Evolutionary conservation across 2,888 invertebrate species (phyloP), one percentile per base, ranked within the genome.

Genomic region (Hypsopygia costalis): DNA sequence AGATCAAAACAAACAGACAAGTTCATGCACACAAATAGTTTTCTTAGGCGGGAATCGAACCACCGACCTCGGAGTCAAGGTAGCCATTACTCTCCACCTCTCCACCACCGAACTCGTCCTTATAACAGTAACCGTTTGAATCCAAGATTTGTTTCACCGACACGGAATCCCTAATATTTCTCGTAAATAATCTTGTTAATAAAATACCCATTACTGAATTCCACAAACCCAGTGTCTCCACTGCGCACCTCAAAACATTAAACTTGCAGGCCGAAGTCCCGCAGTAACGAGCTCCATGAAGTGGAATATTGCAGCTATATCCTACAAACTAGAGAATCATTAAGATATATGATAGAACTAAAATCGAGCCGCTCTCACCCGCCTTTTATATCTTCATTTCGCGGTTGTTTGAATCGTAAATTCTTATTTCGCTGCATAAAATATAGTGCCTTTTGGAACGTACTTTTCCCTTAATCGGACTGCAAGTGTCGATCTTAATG

Each of bases 341-440:
- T 58, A 55, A 42, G 43, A 49, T 55, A 58, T 59, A 61, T 47
- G 53, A 52, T 47, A 51, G 44, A 28, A 40, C 41, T 49, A 43
- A 45, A 55, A 52, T 49, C 47, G 38, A 40, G 41, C 42, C 43
- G 29, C 35, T 9, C 38, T 34, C 31, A 46, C 30, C 16, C 29
- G 31, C 10, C 6, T 31, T 35, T 34, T 45, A 33, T 41, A 47
- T 55, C 48, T 52, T 52, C 25, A 42, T 46, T 49, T 34, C 43
- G 38, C 43, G 20, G 42, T 42, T 37, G 35, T 32, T 31, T 20
- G 25, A 4, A 25, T 6, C 1, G 25, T 16, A 25, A 25, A 25
- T 6, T 25, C 25, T 25, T 8, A 8, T 25, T 25, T 25, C 6
- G 7, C 1, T 25, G 5, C 7, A 25, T 25, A n/a, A 25, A 25